Conservation (phyloP, 2,797 vertebrate species). For the Buphagus erythrorhynchus region DNA sequence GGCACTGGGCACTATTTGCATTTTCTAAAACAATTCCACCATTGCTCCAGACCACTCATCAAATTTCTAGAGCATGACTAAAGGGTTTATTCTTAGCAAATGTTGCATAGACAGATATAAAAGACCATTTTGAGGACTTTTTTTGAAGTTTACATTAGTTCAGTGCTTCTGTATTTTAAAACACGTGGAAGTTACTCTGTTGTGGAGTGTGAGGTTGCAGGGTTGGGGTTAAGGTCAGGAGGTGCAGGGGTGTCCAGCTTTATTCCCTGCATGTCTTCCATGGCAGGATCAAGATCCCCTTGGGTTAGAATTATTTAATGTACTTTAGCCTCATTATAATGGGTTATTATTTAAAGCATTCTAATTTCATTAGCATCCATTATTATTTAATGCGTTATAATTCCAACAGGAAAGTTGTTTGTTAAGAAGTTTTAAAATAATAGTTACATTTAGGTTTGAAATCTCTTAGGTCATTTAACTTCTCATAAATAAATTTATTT, state of each 20-base stretch:
- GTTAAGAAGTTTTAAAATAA: neutral
- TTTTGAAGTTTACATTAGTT: neutral
- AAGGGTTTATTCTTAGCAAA: slow-evolving; percentile 41
- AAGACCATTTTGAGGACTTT: neutral
- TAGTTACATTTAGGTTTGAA: neutral
- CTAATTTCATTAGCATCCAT: neutral
- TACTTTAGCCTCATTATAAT: neutral
- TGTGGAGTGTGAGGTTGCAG: neutral
- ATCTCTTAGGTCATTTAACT: neutral
- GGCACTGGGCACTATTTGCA: neutral
- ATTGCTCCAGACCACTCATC: slow-evolving; percentile 33
- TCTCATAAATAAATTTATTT: neutral
- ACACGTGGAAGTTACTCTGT: accelerated
- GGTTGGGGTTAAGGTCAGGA: neutral
- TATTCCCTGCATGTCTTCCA: neutral
- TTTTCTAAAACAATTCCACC: slow-evolving; percentile 15
- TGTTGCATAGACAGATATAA: neutral
- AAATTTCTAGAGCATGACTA: slow-evolving; percentile 27
- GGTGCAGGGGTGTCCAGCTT: accelerated
- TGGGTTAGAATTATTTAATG: neutral
- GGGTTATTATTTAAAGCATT: neutral
- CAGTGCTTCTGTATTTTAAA: neutral
- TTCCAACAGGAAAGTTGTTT: neutral
- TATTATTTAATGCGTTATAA: neutral
- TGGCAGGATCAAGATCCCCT: neutral